Conservation (phyloP, 2,113 vertebrate species). For the Alethe diademata region DNA sequence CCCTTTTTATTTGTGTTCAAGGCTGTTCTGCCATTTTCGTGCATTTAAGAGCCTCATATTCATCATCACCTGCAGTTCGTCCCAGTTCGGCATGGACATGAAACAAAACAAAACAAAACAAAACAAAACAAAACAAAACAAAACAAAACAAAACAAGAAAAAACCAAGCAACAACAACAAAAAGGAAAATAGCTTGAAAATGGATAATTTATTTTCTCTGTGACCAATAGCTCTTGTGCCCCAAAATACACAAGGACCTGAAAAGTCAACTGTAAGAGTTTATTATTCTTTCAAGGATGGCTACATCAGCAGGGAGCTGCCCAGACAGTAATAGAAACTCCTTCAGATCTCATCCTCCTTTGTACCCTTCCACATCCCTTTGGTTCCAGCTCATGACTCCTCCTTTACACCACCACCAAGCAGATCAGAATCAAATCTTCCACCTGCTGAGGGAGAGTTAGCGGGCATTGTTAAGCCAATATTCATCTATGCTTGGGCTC, state of each 20-base stretch:
- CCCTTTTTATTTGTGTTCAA: not conserved
- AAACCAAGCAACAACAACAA: not conserved
- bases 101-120: not conserved
- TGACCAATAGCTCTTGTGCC: not conserved
- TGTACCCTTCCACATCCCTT: not conserved
- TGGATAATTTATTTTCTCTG: not conserved
- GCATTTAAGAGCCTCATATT: not conserved
- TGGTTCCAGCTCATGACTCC: not conserved
- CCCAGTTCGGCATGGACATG: not conserved
- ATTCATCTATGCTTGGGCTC: slow-evolving; percentile 6
- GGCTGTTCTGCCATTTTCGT: not conserved
- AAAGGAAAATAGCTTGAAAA: not conserved
- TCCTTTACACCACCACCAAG: not conserved
- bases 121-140: not conserved
- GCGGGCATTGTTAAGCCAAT: slow-evolving; percentile 11
- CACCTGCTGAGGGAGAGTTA: slow-evolving; percentile 14
- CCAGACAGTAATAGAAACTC: not conserved
- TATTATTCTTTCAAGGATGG: not conserved
- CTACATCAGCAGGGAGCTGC: not conserved
- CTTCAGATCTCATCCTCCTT: not conserved
- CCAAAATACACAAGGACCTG: not conserved
- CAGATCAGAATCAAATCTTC: not conserved
- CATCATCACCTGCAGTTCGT: not conserved
- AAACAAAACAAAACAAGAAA: not conserved
- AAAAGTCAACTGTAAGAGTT: not conserved